A percentile compares a stretch with the other conserved stretches of the same genome.
Evolutionary conservation across 2,888 invertebrate genomes (phyloP).

Genomic region (Campaea margaritaria): DNA sequence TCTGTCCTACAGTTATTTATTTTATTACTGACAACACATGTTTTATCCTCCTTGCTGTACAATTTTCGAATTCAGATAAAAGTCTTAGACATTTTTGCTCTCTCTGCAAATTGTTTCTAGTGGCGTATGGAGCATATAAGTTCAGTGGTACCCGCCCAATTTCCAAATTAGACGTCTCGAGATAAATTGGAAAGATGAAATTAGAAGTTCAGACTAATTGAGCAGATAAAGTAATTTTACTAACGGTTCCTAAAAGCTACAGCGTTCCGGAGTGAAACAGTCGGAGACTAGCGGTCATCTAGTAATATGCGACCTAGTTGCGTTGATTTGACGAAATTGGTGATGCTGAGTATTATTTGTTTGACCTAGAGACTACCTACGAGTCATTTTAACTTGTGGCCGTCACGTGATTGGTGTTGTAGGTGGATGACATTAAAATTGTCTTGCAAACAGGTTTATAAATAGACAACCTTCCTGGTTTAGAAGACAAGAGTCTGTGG

Average conservation of each 20-base stretch:
- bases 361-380: constrained; percentile 43
- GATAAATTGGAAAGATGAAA: constrained; percentile 42
- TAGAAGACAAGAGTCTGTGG: too few relatives aligned
- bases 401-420: constrained; percentile 12
- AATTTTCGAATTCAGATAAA: not conserved
- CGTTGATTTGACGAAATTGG: constrained; percentile 79
- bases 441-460: not conserved
- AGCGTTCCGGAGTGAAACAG: constrained; percentile 15
- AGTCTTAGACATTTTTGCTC: not conserved
- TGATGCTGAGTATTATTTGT: constrained; percentile 55
- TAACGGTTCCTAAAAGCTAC: constrained; percentile 49
- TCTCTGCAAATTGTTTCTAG: not conserved
- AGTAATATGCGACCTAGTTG: constrained; percentile 72
- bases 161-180: constrained; percentile 44
- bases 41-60: too few relatives aligned
- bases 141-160: constrained; percentile 26
- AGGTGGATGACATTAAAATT: constrained; percentile 22
- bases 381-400: constrained; percentile 28
- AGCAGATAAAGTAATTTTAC: constrained; percentile 51
- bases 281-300: constrained; percentile 51
- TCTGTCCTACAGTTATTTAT: too few relatives aligned
- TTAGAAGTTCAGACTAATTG: constrained; percentile 50
- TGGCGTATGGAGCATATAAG: constrained; percentile 6
- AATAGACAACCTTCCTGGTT: too few relatives aligned
- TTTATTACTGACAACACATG: too few relatives aligned